These are phyloP conservation scores for Drosophila athabasca DNA, from an alignment of 1,140 invertebrate genomes.

Conservation along the genomic window DNA sequence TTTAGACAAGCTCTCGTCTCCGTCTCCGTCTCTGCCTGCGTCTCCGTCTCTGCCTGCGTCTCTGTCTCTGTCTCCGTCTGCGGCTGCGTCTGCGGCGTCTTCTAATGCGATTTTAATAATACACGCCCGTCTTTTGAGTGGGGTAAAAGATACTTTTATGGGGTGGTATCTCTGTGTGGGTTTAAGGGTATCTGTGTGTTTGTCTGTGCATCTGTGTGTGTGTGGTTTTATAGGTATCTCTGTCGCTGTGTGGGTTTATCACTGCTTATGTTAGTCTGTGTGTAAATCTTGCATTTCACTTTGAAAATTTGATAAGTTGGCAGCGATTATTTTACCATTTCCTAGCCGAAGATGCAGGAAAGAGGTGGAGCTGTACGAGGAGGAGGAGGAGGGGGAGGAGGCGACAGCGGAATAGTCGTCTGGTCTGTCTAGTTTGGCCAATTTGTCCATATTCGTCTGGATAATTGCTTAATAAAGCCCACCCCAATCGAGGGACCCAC, in stretches of 20 bases:
- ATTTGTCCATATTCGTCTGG: conserved; percentile 45
- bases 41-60: conserved; percentile 3
- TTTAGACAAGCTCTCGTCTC: conserved; percentile 60
- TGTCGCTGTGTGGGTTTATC: conserved; percentile 1
- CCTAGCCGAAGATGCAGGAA: conserved; percentile 48
- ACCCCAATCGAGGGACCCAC: conserved; percentile 20
- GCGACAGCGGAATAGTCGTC: conserved; percentile 30
- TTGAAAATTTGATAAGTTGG: conserved; percentile 79
- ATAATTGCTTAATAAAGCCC: conserved; percentile 79
- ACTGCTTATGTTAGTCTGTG: conserved; percentile 14
- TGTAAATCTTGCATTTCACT: conserved; percentile 61
- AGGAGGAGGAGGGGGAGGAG: not conserved
- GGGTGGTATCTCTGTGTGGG: no score
- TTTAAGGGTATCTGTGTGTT: no score
- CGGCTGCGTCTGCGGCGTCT: conserved; percentile 60
- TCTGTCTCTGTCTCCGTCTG: not conserved
- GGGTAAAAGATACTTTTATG: conserved; percentile 17
- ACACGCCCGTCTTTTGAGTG: conserved; percentile 69
- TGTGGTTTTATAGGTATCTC: not conserved
- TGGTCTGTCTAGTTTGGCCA: conserved; percentile 57
- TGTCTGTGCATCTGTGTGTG: no score
- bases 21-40: not conserved
- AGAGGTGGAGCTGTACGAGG: not conserved
- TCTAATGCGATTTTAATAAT: conserved; percentile 83
- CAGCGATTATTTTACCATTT: conserved; percentile 80